Conservation (phyloP, 2,888 invertebrate species). For the Chelonus formosanus region DNA sequence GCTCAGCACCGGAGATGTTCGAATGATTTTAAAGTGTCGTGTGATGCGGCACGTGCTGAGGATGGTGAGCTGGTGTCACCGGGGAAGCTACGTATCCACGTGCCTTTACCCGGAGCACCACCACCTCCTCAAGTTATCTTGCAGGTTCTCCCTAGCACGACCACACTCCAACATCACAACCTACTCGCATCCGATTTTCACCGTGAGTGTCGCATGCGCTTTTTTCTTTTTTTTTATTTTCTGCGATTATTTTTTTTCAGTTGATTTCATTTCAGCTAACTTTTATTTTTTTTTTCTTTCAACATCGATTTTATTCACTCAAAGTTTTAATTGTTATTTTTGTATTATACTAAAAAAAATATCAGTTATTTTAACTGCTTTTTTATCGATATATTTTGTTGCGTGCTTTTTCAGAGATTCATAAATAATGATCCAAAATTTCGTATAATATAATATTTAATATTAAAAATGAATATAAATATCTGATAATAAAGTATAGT, state of each 20-base stretch:
- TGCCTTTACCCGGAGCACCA: conserved; percentile 53
- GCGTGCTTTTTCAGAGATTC: too few relatives aligned
- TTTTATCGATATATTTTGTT: too few relatives aligned
- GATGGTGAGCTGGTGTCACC: conserved; percentile 48
- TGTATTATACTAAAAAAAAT: too few relatives aligned
- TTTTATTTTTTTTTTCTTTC: conserved; percentile 1
- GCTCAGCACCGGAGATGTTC: conserved; percentile 55
- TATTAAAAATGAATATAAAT: too few relatives aligned
- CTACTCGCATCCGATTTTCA: conserved; percentile 64
- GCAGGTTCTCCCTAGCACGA: conserved; percentile 74
- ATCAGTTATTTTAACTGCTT: too few relatives aligned
- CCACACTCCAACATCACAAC: conserved; percentile 64
- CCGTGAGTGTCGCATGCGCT: conserved; percentile 65
- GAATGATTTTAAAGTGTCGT: conserved; percentile 67
- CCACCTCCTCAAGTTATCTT: conserved; percentile 79
- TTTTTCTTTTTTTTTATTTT: conserved; percentile 43
- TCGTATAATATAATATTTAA: too few relatives aligned
- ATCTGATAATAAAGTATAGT: too few relatives aligned
- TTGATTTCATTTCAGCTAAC: conserved; percentile 12
- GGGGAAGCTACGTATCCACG: conserved; percentile 45
- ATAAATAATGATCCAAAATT: too few relatives aligned
- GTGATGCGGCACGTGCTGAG: conserved; percentile 56
- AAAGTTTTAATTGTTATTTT: too few relatives aligned
- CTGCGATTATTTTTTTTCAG: conserved; percentile 27
- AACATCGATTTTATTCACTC: too few relatives aligned